These are phyloP conservation scores for Zaprionus ornatus DNA, from an alignment of 1,140 invertebrate species.

Conservation along the genomic window DNA sequence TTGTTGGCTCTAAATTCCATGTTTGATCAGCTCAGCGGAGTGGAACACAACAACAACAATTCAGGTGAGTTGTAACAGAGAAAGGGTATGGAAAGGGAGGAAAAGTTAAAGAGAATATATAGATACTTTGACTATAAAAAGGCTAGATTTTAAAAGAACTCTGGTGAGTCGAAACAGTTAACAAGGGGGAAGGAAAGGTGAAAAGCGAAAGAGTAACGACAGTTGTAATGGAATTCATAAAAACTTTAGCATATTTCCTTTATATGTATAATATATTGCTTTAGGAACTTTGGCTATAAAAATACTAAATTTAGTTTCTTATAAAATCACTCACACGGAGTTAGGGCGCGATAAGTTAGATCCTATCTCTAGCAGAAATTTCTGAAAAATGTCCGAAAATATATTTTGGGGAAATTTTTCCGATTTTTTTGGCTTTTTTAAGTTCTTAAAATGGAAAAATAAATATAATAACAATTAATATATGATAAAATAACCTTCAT, in stretches of 20 bases:
- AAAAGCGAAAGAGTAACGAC: background rate
- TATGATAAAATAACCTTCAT: background rate
- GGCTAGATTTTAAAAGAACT: background rate
- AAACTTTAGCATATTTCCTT: background rate
- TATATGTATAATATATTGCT: too few relatives aligned
- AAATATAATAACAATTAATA: background rate
- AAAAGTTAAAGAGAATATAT: background rate
- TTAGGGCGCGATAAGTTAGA: too few relatives aligned
- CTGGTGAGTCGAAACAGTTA: too few relatives aligned
- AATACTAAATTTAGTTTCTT: too few relatives aligned
- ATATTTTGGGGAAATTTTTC: too few relatives aligned
- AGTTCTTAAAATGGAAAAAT: background rate
- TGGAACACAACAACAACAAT: slow-evolving; percentile 66
- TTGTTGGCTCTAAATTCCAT: slow-evolving; percentile 94
- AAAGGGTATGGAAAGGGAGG: background rate
- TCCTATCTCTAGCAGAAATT: too few relatives aligned
- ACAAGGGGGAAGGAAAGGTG: too few relatives aligned
- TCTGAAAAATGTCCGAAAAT: too few relatives aligned
- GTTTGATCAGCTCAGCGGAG: slow-evolving; percentile 88
- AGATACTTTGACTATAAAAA: background rate
- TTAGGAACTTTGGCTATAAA: too few relatives aligned
- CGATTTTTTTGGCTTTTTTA: too few relatives aligned
- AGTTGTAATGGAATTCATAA: background rate
- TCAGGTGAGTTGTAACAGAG: slow-evolving; percentile 37
- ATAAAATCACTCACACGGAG: too few relatives aligned